phyloP scores from a whole-genome alignment of 2,113 vertebrate species.

The Antechinus flavipes region DNA sequence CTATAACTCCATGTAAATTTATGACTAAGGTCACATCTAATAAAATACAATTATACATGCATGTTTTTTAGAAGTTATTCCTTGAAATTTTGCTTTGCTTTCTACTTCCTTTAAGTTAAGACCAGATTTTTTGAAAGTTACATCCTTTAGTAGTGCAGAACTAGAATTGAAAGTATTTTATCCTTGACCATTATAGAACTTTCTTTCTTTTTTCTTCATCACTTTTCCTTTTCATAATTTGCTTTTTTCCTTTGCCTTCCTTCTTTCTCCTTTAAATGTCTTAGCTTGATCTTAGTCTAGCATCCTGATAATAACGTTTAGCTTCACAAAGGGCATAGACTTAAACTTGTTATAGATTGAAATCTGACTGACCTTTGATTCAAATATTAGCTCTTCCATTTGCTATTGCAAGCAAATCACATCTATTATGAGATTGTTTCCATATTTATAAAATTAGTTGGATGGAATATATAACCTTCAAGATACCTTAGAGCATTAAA shows the following conservation, averaged over 20 bases:
- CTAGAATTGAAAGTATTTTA: not conserved
- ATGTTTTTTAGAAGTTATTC: not conserved
- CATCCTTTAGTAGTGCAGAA: not conserved
- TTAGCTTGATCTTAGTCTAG: no score
- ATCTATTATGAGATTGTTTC: no score
- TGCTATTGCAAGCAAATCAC: no score
- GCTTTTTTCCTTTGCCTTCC: not conserved
- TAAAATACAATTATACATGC: constrained; percentile 6
- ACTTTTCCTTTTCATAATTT: not conserved
- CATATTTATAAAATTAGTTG: no score
- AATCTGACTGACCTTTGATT: no score
- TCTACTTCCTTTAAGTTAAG: not conserved
- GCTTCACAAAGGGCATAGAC: no score
- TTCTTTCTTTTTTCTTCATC: not conserved
- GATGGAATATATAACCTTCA: no score
- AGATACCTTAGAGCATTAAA: no score
- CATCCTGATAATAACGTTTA: no score
- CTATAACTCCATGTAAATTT: constrained; percentile 35
- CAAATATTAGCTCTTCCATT: no score
- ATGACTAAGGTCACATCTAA: constrained; percentile 14
- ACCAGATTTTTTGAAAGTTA: constrained; percentile 20
- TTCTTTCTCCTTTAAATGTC: no score
- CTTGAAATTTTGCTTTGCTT: constrained; percentile 10
- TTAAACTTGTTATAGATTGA: no score
- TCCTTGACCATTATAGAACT: not conserved